phyloP scores from a whole-genome alignment of 2,797 vertebrate species.

The Pseudomugil gertrudae region DNA sequence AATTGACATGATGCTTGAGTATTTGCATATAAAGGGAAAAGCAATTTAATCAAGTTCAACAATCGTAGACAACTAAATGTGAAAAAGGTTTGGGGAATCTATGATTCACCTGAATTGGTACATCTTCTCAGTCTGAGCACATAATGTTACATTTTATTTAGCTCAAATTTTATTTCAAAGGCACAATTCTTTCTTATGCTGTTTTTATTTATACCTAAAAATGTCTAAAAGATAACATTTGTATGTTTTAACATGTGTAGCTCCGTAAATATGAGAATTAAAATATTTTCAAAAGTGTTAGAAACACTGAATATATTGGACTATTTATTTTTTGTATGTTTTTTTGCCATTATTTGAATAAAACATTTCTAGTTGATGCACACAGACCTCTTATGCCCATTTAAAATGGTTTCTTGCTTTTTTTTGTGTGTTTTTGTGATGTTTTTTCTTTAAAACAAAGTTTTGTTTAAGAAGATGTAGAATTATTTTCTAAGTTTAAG shows the following conservation, averaged over 20 bases:
- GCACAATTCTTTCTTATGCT: slow-evolving; percentile 68
- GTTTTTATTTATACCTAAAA: slow-evolving; percentile 82
- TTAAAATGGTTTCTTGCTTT: slow-evolving; percentile 29
- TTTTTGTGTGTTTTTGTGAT: background rate
- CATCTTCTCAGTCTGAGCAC: slow-evolving; percentile 77
- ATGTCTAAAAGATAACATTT: slow-evolving; percentile 78
- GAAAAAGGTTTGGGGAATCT: slow-evolving; percentile 55
- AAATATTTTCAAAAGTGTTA: slow-evolving; percentile 58
- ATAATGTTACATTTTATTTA: slow-evolving; percentile 82
- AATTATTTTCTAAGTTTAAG: slow-evolving; percentile 22
- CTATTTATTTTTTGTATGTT: slow-evolving; percentile 54
- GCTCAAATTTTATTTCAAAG: slow-evolving; percentile 79
- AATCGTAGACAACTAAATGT: slow-evolving; percentile 66
- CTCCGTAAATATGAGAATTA: slow-evolving; percentile 59
- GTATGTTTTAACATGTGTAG: slow-evolving; percentile 79
- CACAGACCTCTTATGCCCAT: slow-evolving; percentile 54
- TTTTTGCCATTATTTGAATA: slow-evolving; percentile 32
- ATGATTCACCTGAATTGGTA: slow-evolving; percentile 61
- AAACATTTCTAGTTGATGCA: slow-evolving; percentile 40
- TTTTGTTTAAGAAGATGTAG: slow-evolving; percentile 14
- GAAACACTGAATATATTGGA: slow-evolving; percentile 36
- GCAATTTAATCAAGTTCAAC: slow-evolving; percentile 50
- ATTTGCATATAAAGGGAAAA: slow-evolving; percentile 44
- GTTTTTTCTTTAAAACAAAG: background rate
- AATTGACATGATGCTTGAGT: slow-evolving; percentile 54